Base-by-base conservation (phyloP, 1,140 invertebrate species). In the Brachystomella parvula region DNA sequence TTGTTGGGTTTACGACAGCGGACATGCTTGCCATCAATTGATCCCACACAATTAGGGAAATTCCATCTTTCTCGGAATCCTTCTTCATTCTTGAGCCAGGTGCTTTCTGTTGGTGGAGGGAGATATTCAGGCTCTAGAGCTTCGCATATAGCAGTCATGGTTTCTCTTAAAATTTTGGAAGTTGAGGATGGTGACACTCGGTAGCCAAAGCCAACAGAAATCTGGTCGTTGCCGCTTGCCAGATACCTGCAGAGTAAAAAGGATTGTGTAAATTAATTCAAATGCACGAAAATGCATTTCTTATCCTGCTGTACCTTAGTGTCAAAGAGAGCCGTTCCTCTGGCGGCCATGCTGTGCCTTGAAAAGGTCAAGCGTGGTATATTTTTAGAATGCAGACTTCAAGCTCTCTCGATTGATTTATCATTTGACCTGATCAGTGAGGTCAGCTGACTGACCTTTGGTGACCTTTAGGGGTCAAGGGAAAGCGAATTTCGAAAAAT, bases 21-120 rank as follows among this genome's bases (percentile, higher is more conserved):
- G 17, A 76, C 62, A 72, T 77, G 77, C 66, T 77, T 79, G 29
- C 78, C 75, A 73, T 78, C 74, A 59, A 77, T 63, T 24, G 74
- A 72, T 26, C 76, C 75, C 31, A 74, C 49, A 58, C 72, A 75
- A 24, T 72, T 68, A 9, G 77, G 76, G 68, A 76, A 76, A 68
- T 76, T 73, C 62, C 75, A 76, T 61, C 44, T 74, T 21, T 28
- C 30, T 29, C 2, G 2, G 30, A 59, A 59, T 28, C 15, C 57
- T 31, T 31, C 30, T 2, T 6, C 57, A 9, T 29, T 59, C 30
- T 59, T n/a, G 26, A 28, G 26, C 6, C 6, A 59, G 30, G 6
- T 24, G 9, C 9, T 9, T 15, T 15, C 62, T 12, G 47, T 29
- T 15, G 12, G 47, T 12, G 26, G 30, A 24, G 0, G 2, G 12